Percentiles rank a stretch among this genome's conserved stretches.
phyloP scores from a whole-genome alignment of 2,113 vertebrate genomes.

The Amazona vittata region DNA sequence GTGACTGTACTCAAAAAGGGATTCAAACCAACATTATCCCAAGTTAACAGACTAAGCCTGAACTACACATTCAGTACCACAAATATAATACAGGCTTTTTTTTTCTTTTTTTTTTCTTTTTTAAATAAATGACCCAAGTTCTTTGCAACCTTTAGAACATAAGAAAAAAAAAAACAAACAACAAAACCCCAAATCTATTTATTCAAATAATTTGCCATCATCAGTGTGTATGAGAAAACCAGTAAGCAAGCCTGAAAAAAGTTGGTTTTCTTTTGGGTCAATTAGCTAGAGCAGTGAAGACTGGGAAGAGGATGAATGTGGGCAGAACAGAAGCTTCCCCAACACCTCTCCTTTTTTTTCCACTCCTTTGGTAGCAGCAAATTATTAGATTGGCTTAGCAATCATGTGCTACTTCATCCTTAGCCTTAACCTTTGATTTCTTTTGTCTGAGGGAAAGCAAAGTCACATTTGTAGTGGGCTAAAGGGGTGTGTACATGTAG shows the following conservation, averaged over 20 bases:
- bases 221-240: not conserved
- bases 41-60: not conserved
- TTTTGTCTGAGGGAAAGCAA: not conserved
- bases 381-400: not conserved
- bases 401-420: not conserved
- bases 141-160: not conserved
- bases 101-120: not conserved
- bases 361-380: not conserved
- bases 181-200: not conserved
- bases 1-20: not conserved
- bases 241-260: not conserved
- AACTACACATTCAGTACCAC: not conserved
- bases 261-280: not conserved
- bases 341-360: not conserved
- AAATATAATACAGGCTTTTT: not conserved
- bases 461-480: not conserved
- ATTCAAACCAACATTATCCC: not conserved
- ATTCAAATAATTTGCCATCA: not conserved
- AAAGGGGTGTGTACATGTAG: too few species aligned
- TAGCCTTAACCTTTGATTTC: not conserved
- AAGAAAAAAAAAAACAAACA: fast-evolving
- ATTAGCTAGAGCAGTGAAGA: not conserved
- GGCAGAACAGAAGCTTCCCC: not conserved
- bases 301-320: not conserved
- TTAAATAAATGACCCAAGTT: not conserved